These are phyloP conservation scores for Antennarius maculatus DNA, from an alignment of 2,797 vertebrate species.

Conservation along the genomic window DNA sequence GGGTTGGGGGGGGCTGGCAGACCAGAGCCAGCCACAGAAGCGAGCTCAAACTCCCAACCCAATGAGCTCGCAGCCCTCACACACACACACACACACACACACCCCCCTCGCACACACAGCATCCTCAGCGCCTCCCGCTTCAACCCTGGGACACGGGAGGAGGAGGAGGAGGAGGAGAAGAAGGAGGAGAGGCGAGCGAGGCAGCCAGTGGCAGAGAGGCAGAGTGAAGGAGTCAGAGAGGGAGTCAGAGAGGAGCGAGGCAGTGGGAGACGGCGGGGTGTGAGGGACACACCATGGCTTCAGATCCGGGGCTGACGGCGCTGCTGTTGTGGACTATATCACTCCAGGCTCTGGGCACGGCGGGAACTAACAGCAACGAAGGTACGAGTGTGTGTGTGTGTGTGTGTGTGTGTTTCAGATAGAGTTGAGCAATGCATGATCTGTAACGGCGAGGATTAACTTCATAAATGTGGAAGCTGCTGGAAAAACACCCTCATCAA, in stretches of 20 bases:
- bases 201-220: slow-evolving; percentile 41
- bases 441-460: slow-evolving; percentile 41
- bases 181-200: slow-evolving; percentile 54
- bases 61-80: slow-evolving; percentile 78
- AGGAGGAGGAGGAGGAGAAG: slow-evolving; percentile 54
- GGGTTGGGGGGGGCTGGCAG: slow-evolving; percentile 55
- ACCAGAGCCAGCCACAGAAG: slow-evolving; percentile 72
- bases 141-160: slow-evolving; percentile 74
- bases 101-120: slow-evolving; percentile 27
- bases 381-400: slow-evolving; percentile 61
- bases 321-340: slow-evolving; percentile 84
- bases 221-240: slow-evolving; percentile 61
- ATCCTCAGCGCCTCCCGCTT: slow-evolving; percentile 58
- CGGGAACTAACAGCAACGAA: slow-evolving; percentile 76
- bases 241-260: slow-evolving; percentile 64
- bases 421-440: slow-evolving; percentile 30
- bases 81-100: slow-evolving; percentile 3
- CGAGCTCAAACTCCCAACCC: slow-evolving; percentile 78
- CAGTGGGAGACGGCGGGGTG: slow-evolving; percentile 70
- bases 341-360: slow-evolving; percentile 69
- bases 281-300: slow-evolving; percentile 80
- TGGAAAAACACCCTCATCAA: slow-evolving; percentile 16
- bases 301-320: slow-evolving; percentile 78
- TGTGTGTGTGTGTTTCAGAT: slow-evolving; percentile 4
- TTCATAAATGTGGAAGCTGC: slow-evolving; percentile 46